A percentile compares a stretch with the other conserved stretches of the same genome.
These are phyloP conservation scores for Myocastor coypus DNA, from an alignment of 2,113 vertebrate genomes.

Conservation along the genomic window DNA sequence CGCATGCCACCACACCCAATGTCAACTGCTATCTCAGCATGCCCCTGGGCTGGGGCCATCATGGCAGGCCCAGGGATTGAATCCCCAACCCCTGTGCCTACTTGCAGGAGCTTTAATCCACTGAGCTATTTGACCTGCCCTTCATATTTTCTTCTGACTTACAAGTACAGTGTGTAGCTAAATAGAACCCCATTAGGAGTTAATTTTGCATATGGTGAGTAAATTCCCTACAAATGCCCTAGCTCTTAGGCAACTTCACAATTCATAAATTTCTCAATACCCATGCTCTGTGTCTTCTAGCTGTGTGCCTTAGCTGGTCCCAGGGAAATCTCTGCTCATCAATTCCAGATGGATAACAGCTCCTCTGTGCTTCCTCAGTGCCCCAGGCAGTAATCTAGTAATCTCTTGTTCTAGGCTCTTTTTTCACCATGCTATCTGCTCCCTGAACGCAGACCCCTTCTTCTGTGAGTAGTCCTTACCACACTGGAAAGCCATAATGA, in stretches of 20 bases:
- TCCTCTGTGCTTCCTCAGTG: too few species aligned
- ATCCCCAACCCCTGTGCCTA: too few species aligned
- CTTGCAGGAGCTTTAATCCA: too few species aligned
- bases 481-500: neutral
- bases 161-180: neutral
- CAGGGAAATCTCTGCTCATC: neutral
- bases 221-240: too few species aligned
- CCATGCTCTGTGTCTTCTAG: neutral
- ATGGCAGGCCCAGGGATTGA: too few species aligned
- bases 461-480: neutral
- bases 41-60: too few species aligned
- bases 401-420: neutral
- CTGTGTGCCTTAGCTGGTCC: neutral
- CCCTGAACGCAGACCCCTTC: neutral
- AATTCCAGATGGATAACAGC: too few species aligned
- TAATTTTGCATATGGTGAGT: neutral
- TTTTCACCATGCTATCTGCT: neutral
- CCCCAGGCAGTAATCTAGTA: too few species aligned
- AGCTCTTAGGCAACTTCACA: neutral
- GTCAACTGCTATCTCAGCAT: too few species aligned
- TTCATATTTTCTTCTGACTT: conserved; percentile 14
- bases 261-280: neutral
- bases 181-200: neutral
- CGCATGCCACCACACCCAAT: too few species aligned
- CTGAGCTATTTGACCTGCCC: too few species aligned